These are phyloP conservation scores for Dryobota labecula DNA, from an alignment of 2,888 invertebrate species.

Conservation along the genomic window DNA sequence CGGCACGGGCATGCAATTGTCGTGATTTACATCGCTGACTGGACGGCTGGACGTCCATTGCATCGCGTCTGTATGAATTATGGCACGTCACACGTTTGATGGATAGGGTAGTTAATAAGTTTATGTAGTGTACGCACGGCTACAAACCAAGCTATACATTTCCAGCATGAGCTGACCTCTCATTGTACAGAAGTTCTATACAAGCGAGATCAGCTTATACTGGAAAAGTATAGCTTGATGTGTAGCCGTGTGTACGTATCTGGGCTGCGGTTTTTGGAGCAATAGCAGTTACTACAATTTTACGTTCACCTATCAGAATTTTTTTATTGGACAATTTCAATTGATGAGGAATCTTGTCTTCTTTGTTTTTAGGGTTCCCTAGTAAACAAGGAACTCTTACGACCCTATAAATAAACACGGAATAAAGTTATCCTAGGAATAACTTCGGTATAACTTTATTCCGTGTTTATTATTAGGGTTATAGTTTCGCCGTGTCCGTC, in stretches of 20 bases:
- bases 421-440: no score
- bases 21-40: conserved; percentile 71
- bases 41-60: conserved; percentile 51
- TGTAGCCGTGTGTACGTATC: no score
- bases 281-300: neutral
- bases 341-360: neutral
- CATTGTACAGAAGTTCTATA: no score
- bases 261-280: conserved; percentile 26
- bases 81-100: conserved; percentile 50
- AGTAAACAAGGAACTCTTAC: no score
- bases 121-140: conserved; percentile 28
- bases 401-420: no score
- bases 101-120: conserved; percentile 27
- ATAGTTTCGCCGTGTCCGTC: no score
- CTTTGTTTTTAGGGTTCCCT: neutral
- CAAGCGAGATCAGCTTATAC: no score
- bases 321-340: neutral
- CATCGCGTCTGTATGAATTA: conserved; percentile 60
- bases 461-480: no score
- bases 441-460: no score
- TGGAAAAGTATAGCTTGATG: no score
- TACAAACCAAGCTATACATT: no score
- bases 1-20: conserved; percentile 71
- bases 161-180: no score
- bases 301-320: neutral